These are phyloP conservation scores for Tragulus kanchil DNA, from an alignment of 2,113 vertebrate genomes.

Conservation along the genomic window DNA sequence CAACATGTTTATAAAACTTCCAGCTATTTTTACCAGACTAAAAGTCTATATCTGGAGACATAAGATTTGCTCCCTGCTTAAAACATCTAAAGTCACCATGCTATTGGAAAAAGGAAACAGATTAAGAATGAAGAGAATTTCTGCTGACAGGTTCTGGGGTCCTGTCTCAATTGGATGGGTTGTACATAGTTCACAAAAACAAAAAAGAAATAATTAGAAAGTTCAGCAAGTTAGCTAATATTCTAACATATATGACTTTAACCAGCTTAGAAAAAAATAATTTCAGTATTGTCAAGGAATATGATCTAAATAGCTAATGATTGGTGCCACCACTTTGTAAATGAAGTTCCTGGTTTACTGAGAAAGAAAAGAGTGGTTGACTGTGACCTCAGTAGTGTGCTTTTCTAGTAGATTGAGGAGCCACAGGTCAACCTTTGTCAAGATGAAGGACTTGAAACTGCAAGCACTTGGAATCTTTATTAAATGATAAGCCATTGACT, in stretches of 20 bases:
- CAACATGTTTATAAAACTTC: constrained; percentile 71
- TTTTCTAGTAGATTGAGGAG: neutral
- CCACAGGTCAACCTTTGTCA: neutral
- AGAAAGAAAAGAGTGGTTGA: neutral
- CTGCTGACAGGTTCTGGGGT: constrained; percentile 76
- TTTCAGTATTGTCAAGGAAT: constrained; percentile 76
- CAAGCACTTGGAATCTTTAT: neutral
- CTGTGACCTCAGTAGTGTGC: neutral
- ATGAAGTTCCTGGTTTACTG: neutral
- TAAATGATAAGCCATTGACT: too few species aligned
- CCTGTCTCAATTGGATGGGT: constrained; percentile 75
- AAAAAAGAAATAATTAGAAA: neutral
- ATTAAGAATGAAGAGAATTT: constrained; percentile 81
- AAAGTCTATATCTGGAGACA: constrained; percentile 77
- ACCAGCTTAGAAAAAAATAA: constrained; percentile 79
- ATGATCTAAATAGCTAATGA: constrained; percentile 6
- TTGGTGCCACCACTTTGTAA: neutral
- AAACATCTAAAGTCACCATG: constrained; percentile 83
- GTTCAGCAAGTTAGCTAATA: constrained; percentile 74
- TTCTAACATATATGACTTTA: constrained; percentile 80
- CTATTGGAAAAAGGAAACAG: constrained; percentile 75
- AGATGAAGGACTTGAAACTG: neutral
- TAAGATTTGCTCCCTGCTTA: constrained; percentile 83
- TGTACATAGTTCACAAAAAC: constrained; percentile 75
- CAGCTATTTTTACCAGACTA: constrained; percentile 68